Base-by-base conservation (phyloP, 2,797 vertebrate genomes). In the Glyptemys insculpta region DNA sequence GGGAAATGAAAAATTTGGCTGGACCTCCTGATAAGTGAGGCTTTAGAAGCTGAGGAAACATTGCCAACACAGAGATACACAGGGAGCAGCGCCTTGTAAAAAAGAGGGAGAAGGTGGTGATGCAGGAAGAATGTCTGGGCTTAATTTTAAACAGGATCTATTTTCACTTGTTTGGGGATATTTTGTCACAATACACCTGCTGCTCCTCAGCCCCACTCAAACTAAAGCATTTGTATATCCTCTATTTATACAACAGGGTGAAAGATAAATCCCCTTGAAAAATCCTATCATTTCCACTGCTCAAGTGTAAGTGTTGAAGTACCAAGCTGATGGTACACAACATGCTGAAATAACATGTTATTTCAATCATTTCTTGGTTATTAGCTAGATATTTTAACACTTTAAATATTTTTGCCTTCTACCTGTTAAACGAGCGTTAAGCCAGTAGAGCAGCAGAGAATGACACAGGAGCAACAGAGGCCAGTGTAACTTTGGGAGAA, bases 1-100 rank as follows among this genome's bases (percentile, higher is more conserved):
- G 79, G 81, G 47, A 93, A 74, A 94, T 91, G 37, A 95, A 96
- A 96, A 91, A 82, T 81, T 62, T 87, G 47, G 31, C 27, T 37
- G 81, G 37, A 19, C 56, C 56, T 88, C 50, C 6, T 83, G 91
- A 59, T 92, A 85, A 91, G 76, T n/a, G 80, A 87, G 19, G 34
- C 49, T 53, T 68, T 89, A 89, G 81, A 86, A 93, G 62, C 53
- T 83, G 76, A 86, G 65, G 62, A 90, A 89, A 91, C 59, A 16
- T 79, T 95, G 81, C 56, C 9, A 1, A 27, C n/a, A 82, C 50
- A 62, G n/a, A 49, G 12, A 92, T 54, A 81, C 34, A 62, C 92
- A 65, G 31, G 79, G 12, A 91, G 78, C 68, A 92, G 44, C 2
- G 2, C 41, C 84, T 74, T 86, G 41, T 82, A 86, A 47, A 80